Evolutionary conservation across 2,797 vertebrate species (phyloP).

Genomic region (Threskiornis aethiopicus): DNA sequence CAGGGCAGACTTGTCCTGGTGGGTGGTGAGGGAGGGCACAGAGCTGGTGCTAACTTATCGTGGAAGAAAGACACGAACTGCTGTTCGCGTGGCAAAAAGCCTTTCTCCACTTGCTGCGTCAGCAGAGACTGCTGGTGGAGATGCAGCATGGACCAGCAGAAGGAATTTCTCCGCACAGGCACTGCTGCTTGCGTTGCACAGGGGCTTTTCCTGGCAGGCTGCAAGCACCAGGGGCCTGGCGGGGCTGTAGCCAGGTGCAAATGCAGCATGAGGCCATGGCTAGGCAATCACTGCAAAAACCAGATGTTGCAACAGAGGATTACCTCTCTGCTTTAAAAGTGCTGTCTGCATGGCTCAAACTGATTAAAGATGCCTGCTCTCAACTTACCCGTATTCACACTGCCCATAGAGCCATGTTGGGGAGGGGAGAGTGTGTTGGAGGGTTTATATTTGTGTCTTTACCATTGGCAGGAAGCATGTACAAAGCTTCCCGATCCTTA

Average conservation of each 20-base stretch:
- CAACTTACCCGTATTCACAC: background rate
- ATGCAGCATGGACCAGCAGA: background rate
- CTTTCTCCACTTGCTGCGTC: background rate
- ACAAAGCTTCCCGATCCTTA: background rate
- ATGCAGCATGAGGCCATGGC: background rate
- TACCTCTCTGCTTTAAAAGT: background rate
- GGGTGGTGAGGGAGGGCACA: background rate
- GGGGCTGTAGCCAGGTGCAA: background rate
- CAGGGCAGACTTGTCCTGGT: background rate
- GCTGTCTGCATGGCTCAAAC: background rate
- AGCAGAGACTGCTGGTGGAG: background rate
- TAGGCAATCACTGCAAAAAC: background rate
- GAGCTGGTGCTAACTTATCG: background rate
- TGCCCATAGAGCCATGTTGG: accelerated
- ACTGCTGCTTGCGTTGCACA: background rate
- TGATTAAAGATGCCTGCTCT: background rate
- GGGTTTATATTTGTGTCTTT: background rate
- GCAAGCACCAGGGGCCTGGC: background rate
- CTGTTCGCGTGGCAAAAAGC: background rate
- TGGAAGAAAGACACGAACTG: background rate
- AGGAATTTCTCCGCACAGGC: background rate
- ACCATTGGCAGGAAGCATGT: background rate
- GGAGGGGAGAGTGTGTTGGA: background rate
- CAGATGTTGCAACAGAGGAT: background rate
- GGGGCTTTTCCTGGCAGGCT: background rate